These are phyloP conservation scores for Polydrusus cervinus DNA, from an alignment of 2,888 invertebrate species.

Conservation along the genomic window DNA sequence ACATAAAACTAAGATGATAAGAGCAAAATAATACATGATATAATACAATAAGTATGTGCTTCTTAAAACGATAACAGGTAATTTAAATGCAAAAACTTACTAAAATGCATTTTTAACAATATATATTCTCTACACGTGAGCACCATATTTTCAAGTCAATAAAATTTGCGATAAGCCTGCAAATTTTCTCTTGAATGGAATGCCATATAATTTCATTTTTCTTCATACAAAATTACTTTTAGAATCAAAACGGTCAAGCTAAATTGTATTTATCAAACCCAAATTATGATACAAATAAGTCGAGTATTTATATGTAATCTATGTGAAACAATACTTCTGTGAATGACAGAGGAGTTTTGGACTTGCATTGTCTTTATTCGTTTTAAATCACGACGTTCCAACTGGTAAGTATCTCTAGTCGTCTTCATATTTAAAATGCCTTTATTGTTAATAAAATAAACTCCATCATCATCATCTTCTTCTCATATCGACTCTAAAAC, in stretches of 20 bases:
- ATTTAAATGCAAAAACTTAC: conserved; percentile 13
- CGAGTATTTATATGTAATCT: no score
- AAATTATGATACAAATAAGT: no score
- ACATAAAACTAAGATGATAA: conserved; percentile 10
- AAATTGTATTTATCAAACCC: not conserved
- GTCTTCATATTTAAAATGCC: no score
- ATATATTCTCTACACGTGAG: not conserved
- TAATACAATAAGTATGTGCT: conserved; percentile 20
- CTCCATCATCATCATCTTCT: no score
- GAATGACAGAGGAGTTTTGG: no score
- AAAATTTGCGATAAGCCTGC: conserved; percentile 3
- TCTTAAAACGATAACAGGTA: conserved; percentile 12
- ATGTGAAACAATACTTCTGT: no score
- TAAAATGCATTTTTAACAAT: not conserved
- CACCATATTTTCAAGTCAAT: conserved; percentile 17
- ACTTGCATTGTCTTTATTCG: no score
- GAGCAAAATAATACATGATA: conserved; percentile 24
- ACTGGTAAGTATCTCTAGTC: no score
- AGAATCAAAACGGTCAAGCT: conserved; percentile 2
- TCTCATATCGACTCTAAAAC: not conserved
- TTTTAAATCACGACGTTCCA: no score
- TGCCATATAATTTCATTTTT: not conserved
- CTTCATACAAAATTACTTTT: conserved; percentile 17
- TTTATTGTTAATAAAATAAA: no score
- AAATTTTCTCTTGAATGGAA: conserved; percentile 27